Conservation (phyloP, 1,140 invertebrate species). For the Sitodiplosis mosellana region DNA sequence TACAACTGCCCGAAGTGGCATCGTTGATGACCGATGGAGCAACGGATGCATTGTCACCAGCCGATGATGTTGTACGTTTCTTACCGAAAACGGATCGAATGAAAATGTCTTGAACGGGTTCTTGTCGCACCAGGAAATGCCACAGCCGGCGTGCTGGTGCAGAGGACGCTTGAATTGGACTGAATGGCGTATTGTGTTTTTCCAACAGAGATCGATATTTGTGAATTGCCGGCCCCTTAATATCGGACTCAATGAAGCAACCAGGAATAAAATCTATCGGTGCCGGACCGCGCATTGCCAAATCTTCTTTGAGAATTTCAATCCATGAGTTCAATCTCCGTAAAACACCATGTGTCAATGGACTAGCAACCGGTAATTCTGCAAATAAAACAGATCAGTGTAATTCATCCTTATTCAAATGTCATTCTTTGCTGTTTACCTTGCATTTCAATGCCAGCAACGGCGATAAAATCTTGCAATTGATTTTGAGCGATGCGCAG, state of each 20-base stretch:
- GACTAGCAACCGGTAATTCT: conserved; percentile 88
- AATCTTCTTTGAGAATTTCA: conserved; percentile 51
- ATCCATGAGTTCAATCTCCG: conserved; percentile 78
- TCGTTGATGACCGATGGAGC: background rate
- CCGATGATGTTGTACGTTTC: conserved; percentile 20
- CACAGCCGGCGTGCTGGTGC: conserved; percentile 75
- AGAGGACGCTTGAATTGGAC: conserved; percentile 49
- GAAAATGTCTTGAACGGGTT: conserved; percentile 85
- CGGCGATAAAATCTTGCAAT: conserved; percentile 43
- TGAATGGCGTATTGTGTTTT: conserved; percentile 89
- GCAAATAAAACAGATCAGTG: conserved; percentile 14
- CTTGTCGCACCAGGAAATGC: conserved; percentile 85
- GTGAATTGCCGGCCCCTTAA: conserved; percentile 62
- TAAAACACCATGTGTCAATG: conserved; percentile 75
- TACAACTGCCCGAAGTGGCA: background rate
- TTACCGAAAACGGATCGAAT: conserved; percentile 87
- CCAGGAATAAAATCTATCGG: conserved; percentile 64
- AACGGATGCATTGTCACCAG: background rate
- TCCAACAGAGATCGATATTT: conserved; percentile 88
- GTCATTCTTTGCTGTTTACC: conserved; percentile 36
- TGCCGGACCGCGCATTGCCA: conserved; percentile 53
- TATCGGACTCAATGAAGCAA: conserved; percentile 54
- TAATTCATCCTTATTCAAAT: too few species aligned
- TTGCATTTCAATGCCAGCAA: conserved; percentile 79
- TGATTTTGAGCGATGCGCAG: conserved; percentile 67